These are phyloP conservation scores for Oncorhynchus masou DNA, from an alignment of 2,113 vertebrate genomes.

Conservation along the genomic window DNA sequence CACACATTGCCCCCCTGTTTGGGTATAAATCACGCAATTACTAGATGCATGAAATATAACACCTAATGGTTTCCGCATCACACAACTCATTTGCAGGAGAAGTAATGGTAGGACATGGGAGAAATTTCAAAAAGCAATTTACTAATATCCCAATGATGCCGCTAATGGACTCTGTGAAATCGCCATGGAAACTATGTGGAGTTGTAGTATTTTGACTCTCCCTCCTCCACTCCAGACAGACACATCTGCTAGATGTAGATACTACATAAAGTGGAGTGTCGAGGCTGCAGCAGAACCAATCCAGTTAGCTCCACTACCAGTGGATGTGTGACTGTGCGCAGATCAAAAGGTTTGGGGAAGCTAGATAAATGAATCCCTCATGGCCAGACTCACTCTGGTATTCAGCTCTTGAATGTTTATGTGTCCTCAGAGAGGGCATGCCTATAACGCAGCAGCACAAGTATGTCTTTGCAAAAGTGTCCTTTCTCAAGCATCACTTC, in stretches of 20 bases:
- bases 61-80: conserved; percentile 19
- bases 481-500: not conserved
- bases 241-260: conserved; percentile 54
- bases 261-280: conserved; percentile 47
- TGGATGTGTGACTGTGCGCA: conserved; percentile 39
- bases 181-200: not conserved
- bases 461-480: not conserved
- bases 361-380: conserved; percentile 45
- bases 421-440: conserved; percentile 5
- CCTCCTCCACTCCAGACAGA: conserved; percentile 14
- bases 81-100: conserved; percentile 22
- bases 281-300: conserved; percentile 60
- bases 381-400: conserved; percentile 7
- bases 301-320: conserved; percentile 46
- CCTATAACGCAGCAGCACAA: not conserved
- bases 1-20: not conserved
- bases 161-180: conserved; percentile 6
- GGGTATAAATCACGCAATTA: conserved; percentile 33
- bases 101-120: conserved; percentile 8
- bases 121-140: conserved; percentile 33
- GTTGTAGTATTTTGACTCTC: not conserved
- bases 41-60: not conserved
- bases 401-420: conserved; percentile 7
- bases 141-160: not conserved
- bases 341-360: conserved; percentile 30